Percentiles rank a stretch among this genome's conserved stretches.
Evolutionary conservation across 37 sponge, comb jelly and placozoan species (phyloP).

Genomic region (Corticium candelabrum): DNA sequence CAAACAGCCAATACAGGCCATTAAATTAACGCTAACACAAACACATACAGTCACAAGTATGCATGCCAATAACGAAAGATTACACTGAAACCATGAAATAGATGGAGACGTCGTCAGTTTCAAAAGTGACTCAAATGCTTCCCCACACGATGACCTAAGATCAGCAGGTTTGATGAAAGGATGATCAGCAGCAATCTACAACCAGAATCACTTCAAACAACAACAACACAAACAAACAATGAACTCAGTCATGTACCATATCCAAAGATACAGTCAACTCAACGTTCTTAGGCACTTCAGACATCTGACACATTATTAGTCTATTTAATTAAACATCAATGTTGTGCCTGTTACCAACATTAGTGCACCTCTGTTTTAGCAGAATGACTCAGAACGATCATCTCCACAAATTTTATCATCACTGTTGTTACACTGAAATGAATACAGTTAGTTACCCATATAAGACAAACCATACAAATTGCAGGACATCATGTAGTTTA

Average conservation of each 20-base stretch:
- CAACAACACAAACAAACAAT: no score
- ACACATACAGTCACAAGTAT: neutral
- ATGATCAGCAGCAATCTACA: conserved; percentile 44
- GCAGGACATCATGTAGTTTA: neutral
- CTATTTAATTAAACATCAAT: neutral
- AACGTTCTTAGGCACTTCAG: conserved; percentile 20
- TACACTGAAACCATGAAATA: conserved; percentile 34
- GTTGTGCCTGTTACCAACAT: neutral
- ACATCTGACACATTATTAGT: conserved; percentile 9
- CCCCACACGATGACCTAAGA: conserved; percentile 56
- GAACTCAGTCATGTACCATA: no score
- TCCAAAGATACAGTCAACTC: conserved; percentile 41
- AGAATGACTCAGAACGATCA: neutral
- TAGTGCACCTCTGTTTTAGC: neutral
- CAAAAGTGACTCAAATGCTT: conserved; percentile 37
- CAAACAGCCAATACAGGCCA: conserved; percentile 68
- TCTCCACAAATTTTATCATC: conserved; percentile 5
- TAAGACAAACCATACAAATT: neutral
- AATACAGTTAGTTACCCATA: no score
- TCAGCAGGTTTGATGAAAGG: conserved; percentile 30
- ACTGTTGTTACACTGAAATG: neutral
- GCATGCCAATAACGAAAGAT: neutral
- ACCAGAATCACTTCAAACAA: neutral
- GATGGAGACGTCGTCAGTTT: conserved; percentile 32
- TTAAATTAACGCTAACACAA: conserved; percentile 56